Conservation (phyloP, 2,113 vertebrate species). For the Illadopsis cleaveri region DNA sequence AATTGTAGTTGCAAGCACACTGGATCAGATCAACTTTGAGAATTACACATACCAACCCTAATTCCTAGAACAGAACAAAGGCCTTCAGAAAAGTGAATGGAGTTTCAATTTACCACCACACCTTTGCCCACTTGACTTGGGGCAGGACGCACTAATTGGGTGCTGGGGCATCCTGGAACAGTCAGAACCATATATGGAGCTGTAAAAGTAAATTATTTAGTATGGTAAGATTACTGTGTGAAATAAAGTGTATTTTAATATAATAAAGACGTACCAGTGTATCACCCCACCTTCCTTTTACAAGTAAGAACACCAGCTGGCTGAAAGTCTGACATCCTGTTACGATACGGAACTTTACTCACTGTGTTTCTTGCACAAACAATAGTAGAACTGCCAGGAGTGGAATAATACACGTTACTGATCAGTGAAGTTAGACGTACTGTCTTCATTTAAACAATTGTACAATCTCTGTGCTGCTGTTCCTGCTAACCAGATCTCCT, state of each 20-base stretch:
- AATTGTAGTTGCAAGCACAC: neutral
- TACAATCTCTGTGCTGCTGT: neutral
- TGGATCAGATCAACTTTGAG: neutral
- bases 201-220: neutral
- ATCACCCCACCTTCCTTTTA: neutral
- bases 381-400: neutral
- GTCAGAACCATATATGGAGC: neutral
- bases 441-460: neutral
- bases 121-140: neutral
- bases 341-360: neutral
- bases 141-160: neutral
- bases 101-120: neutral
- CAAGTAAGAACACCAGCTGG: fast-evolving
- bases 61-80: neutral
- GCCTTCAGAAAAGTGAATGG: neutral
- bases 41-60: neutral
- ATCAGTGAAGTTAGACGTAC: neutral
- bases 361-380: neutral
- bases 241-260: neutral
- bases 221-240: neutral
- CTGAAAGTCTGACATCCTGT: neutral
- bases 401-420: neutral
- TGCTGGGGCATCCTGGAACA: neutral
- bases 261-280: neutral
- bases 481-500: neutral